Base-by-base conservation (phyloP, 2,797 vertebrate species). In the Manis pentadactyla region DNA sequence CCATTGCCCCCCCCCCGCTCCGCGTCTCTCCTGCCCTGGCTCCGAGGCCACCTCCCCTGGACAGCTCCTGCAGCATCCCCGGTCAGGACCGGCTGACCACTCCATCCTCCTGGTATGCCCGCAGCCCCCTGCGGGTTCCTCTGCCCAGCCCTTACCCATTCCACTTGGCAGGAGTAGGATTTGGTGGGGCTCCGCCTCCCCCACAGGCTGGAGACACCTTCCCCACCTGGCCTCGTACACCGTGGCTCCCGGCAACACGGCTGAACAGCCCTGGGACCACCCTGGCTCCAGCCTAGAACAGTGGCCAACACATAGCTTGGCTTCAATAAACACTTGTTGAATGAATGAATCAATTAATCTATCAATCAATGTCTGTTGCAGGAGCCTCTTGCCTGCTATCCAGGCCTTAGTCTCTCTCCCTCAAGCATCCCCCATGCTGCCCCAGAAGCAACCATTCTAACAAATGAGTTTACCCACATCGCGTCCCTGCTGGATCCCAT, bases 1-100 rank as follows among this genome's bases (percentile, higher is more conserved):
- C 25, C 71, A 4, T 0, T 0, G 19, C 23, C 37, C 8, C 4
- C 23, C 37, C 8, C 4, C 6, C 23, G 7, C 17, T 0, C 31
- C 0, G 2, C 13, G 18, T 21, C 61, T 31, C 87, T 64, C 42
- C 37, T 27, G 15, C 15, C n/a, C 39, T 0, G 27, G 23, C 6
- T 64, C n/a, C 0, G 0, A n/a, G 18, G 31, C 15, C 5, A 53
- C 19, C 29, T 29, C 11, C 34, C 29, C 1, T 5, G 21, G 12
- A 74, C 23, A 14, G 8, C 7, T 37, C 69, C 49, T 25, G 34
- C 0, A 0, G 74, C 74, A 9, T 57, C 68, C 2, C 39, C 11
- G 0, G 31, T 18, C 19, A 5, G 74, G 39, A 75, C 2, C 0
- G 9, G 31, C 42, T 31, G 37, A 17, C 61, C 37, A 5, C 10